phyloP scores from a whole-genome alignment of 2,113 vertebrate species.

The Archocentrus centrarchus region DNA sequence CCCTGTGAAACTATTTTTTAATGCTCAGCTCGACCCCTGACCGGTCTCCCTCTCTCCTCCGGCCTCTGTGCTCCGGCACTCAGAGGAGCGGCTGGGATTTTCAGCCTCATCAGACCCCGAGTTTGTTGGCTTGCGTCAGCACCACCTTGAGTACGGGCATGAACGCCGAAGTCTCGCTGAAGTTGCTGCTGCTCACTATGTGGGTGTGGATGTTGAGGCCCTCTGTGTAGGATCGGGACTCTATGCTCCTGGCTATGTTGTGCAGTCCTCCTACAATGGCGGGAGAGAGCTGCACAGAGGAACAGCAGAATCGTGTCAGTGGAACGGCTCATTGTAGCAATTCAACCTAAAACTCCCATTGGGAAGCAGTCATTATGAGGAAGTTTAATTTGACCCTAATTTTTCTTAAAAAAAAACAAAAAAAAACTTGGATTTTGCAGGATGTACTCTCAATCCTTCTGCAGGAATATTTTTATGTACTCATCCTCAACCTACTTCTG shows the following conservation, averaged over 20 bases:
- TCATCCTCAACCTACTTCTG: too few species aligned
- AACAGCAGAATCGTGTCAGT: background rate
- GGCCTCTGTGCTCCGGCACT: background rate
- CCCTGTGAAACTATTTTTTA: constrained; percentile 12
- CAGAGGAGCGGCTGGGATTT: background rate
- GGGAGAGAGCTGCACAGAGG: constrained; percentile 88
- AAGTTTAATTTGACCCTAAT: too few species aligned
- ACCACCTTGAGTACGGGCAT: constrained; percentile 98
- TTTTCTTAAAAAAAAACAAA: too few species aligned
- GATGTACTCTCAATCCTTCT: too few species aligned
- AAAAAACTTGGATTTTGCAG: too few species aligned
- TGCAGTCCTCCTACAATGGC: constrained; percentile 91
- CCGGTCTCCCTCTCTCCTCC: background rate
- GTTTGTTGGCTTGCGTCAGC: constrained; percentile 95
- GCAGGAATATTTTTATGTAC: too few species aligned
- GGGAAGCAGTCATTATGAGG: background rate
- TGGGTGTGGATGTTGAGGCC: constrained; percentile 94
- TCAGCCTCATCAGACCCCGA: constrained; percentile 83
- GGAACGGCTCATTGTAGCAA: background rate
- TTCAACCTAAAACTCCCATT: background rate
- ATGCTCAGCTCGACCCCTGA: background rate
- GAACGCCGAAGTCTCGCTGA: constrained; percentile 98
- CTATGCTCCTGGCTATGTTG: constrained; percentile 90
- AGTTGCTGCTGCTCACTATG: constrained; percentile 97
- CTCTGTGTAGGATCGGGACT: constrained; percentile 88